Conservation (phyloP, 37 sponge, comb jelly and placozoan species). For the Eunapius fragilis region DNA sequence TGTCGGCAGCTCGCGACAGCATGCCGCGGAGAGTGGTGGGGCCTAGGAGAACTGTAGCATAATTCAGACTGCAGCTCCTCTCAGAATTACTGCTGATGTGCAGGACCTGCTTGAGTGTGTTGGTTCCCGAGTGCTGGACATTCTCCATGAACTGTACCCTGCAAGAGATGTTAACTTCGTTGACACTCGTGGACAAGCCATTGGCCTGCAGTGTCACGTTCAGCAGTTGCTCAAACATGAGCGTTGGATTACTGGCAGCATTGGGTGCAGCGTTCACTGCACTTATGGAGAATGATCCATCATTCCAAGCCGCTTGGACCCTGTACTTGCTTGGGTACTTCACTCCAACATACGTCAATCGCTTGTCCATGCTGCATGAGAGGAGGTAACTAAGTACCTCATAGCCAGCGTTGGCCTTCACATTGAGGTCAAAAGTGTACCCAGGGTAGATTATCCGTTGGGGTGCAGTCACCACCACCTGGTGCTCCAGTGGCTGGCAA, state of each 20-base stretch:
- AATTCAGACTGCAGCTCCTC: constrained; percentile 12
- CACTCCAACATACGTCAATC: constrained; percentile 21
- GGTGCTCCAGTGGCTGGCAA: neutral
- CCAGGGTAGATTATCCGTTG: constrained; percentile 41
- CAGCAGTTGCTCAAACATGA: neutral
- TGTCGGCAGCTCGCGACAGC: constrained; percentile 26
- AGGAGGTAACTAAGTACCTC: constrained; percentile 23
- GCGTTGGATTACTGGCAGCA: neutral
- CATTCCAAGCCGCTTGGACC: constrained; percentile 4
- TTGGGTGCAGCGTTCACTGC: constrained; percentile 13
- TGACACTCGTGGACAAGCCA: neutral
- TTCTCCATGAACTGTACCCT: constrained; percentile 51
- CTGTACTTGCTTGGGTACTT: neutral
- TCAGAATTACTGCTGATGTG: constrained; percentile 18
- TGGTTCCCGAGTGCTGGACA: neutral
- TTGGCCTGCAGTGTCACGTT: neutral
- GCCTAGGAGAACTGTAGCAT: constrained; percentile 29
- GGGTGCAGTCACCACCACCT: constrained; percentile 28
- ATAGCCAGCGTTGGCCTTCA: neutral
- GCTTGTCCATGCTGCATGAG: constrained; percentile 5
- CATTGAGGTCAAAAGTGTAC: constrained; percentile 4
- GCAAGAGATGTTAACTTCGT: constrained; percentile 1
- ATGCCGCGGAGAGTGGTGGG: neutral
- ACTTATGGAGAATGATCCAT: constrained; percentile 2
- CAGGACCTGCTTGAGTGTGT: constrained; percentile 12